A percentile compares a stretch with the other conserved stretches of the same genome.
Conservation (phyloP, 2,113 vertebrate species). For the Nanorana parkeri region DNA sequence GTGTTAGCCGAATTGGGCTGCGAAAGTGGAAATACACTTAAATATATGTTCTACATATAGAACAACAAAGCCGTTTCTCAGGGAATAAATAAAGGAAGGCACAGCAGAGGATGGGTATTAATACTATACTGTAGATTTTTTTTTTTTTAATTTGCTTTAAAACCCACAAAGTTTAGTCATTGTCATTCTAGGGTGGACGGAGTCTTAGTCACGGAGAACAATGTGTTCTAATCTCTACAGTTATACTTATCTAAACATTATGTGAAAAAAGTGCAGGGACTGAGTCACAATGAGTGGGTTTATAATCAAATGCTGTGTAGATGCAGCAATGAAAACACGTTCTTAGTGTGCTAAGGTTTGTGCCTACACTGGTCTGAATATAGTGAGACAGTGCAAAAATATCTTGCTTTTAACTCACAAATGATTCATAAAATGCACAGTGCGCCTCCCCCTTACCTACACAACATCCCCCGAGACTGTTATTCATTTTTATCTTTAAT, state of each 20-base stretch:
- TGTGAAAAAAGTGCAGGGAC: slow-evolving; percentile 73
- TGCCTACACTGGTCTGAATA: slow-evolving; percentile 60
- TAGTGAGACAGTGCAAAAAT: slow-evolving; percentile 27
- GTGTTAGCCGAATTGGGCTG: no score
- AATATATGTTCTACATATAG: no score
- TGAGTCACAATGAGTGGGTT: slow-evolving; percentile 81
- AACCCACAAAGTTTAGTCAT: slow-evolving; percentile 72
- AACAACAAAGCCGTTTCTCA: background rate
- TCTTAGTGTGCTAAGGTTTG: slow-evolving; percentile 69
- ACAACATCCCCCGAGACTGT: background rate
- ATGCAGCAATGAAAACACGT: slow-evolving; percentile 71
- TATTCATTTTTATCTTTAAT: slow-evolving; percentile 23
- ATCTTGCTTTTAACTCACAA: slow-evolving; percentile 17
- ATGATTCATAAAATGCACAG: slow-evolving; percentile 44
- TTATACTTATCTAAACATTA: slow-evolving; percentile 74
- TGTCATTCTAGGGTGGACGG: slow-evolving; percentile 68
- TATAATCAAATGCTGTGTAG: slow-evolving; percentile 77
- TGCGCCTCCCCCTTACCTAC: slow-evolving; percentile 21
- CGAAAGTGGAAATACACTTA: no score
- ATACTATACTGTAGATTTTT: slow-evolving; percentile 59
- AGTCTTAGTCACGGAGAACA: slow-evolving; percentile 76
- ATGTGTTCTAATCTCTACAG: slow-evolving; percentile 72
- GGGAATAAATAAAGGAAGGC: slow-evolving; percentile 22
- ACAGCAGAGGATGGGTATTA: slow-evolving; percentile 60
- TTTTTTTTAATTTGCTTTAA: slow-evolving; percentile 53